Base-by-base conservation (phyloP, 2,888 invertebrate genomes). In the Sarcophaga rosellei region DNA sequence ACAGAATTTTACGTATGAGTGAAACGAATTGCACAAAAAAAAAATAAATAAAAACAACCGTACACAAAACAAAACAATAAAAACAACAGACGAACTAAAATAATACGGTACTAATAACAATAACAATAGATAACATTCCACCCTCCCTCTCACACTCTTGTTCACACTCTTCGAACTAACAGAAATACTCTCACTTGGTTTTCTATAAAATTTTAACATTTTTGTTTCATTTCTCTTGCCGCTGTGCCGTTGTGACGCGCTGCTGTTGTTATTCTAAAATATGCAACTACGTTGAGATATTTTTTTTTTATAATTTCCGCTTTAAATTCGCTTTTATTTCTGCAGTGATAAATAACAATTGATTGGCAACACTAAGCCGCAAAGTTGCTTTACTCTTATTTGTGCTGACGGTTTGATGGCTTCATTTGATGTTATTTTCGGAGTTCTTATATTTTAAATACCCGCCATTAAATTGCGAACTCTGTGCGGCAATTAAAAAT, bases 1-100 rank as follows among this genome's bases (percentile, higher is more conserved):
- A 45, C 79, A 81, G 84, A 88, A 88, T 86, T 87, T 86, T 76
- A 86, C 87, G 79, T 84, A 86, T 82, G 86, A 87, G 75, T 86
- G 73, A 69, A 84, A 82, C 63, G 57, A 76, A 84, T 82, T 76
- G 69, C 23, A 81, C 78, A 65, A 72, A 78, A 66, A 65, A 84
- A 61, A 84, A 80, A 47, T 63, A 59, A 17, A 70, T 59, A 75
- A 72, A n/a, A 81, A 62, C 65, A 72, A 17, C 47, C 66, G 12
- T 12, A 23, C 8, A 45, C 45, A 25, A 35, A 20, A 65, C 20
- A 45, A 65, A 61, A 65, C 10, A 65, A 65, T 57, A 12, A 53
- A 53, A 53, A 17, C 17, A 15, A 53, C 17, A 53, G 4, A 4
- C 15, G 17, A 53, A 15, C 35, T 35, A 35, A 35, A 35, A 35